Conservation (phyloP, 2,113 vertebrate species). For the Pycnonotus jocosus region DNA sequence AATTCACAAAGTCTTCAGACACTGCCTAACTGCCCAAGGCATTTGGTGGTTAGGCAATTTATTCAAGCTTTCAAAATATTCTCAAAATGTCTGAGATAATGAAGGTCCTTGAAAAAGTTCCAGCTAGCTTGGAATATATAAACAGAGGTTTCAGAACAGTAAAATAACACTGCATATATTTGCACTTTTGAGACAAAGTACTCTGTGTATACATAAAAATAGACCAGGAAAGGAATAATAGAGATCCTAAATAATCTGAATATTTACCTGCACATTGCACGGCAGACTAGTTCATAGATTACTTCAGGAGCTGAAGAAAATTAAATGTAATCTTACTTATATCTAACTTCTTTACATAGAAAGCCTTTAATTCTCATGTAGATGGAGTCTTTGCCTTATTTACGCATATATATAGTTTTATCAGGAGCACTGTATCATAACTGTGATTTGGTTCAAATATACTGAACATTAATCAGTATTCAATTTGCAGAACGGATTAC, state of each 20-base stretch:
- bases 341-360: not conserved
- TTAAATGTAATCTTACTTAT: not conserved
- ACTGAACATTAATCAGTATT: not conserved
- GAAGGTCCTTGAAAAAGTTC: constrained; percentile 70
- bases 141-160: constrained; percentile 57
- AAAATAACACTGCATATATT: constrained; percentile 67
- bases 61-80: constrained; percentile 68
- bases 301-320: not conserved
- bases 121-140: constrained; percentile 61
- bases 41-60: constrained; percentile 57
- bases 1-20: constrained; percentile 43
- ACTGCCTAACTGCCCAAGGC: constrained; percentile 22
- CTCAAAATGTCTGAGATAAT: constrained; percentile 63
- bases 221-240: constrained; percentile 46
- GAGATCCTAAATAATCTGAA: constrained; percentile 36
- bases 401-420: not conserved
- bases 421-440: not conserved
- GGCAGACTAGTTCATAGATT: not conserved
- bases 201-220: constrained; percentile 50
- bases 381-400: not conserved
- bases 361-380: not conserved
- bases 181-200: constrained; percentile 57
- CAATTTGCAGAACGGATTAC: not conserved
- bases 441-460: not conserved
- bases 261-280: not conserved